Percentiles rank a stretch among this genome's conserved stretches.
Evolutionary conservation across 2,888 invertebrate genomes (phyloP).

Genomic region (Heliconius sara): DNA sequence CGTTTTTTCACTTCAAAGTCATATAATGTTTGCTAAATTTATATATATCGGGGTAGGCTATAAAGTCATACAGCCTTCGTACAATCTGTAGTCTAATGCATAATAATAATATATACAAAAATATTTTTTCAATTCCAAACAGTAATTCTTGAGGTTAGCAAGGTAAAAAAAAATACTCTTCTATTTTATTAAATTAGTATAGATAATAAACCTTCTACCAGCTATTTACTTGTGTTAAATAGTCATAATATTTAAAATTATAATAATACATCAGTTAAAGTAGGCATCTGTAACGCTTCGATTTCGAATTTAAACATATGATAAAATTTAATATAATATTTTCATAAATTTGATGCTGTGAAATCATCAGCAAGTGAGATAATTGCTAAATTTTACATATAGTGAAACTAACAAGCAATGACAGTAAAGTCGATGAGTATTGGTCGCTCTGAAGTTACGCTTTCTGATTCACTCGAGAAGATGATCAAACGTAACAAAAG

Average conservation of each 20-base stretch:
- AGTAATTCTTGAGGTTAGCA: background rate
- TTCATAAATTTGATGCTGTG: constrained; percentile 19
- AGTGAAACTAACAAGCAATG: constrained; percentile 20
- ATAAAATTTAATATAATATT: constrained; percentile 9
- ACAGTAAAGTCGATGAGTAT: too few species aligned
- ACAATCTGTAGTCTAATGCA: too few species aligned
- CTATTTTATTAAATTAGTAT: background rate
- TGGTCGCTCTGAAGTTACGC: too few species aligned
- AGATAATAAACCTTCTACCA: background rate
- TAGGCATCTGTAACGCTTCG: constrained; percentile 21
- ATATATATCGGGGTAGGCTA: background rate
- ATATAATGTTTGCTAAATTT: too few species aligned
- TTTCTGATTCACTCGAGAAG: too few species aligned
- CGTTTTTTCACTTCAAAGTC: background rate
- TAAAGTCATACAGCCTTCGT: too few species aligned
- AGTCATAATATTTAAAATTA: constrained; percentile 22
- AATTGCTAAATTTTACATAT: background rate
- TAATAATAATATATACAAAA: too few species aligned
- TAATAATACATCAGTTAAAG: background rate
- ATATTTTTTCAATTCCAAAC: too few species aligned
- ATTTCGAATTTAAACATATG: constrained; percentile 22
- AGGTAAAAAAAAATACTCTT: background rate
- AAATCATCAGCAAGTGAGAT: background rate
- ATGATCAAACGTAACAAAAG: too few species aligned
- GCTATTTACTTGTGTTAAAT: constrained; percentile 8